These are phyloP conservation scores for Geotrupes spiniger DNA, from an alignment of 2,888 invertebrate genomes.

Conservation along the genomic window DNA sequence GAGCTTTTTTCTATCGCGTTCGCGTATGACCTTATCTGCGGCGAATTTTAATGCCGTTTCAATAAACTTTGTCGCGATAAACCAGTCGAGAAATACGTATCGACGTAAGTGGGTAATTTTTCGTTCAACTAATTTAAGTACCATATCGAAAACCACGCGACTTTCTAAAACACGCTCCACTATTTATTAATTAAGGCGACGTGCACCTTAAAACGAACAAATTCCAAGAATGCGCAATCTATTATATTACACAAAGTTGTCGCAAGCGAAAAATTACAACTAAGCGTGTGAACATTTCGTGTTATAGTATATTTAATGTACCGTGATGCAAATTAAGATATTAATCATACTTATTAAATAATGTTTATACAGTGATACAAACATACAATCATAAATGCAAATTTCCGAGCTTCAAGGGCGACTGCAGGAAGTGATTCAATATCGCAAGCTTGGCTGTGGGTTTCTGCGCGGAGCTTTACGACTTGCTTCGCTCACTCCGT, in stretches of 20 bases:
- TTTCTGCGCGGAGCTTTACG: constrained; percentile 9
- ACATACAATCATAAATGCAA: constrained; percentile 20
- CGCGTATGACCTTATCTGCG: too few species aligned
- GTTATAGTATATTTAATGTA: constrained; percentile 12
- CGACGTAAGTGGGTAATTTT: too few species aligned
- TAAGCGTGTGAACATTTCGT: constrained; percentile 14
- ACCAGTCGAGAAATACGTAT: too few species aligned
- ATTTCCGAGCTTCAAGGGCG: constrained; percentile 18
- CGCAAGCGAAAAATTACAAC: neutral
- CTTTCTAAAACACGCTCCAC: neutral
- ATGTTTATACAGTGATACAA: constrained; percentile 15
- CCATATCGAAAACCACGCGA: too few species aligned
- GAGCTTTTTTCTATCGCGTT: too few species aligned
- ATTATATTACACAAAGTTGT: too few species aligned
- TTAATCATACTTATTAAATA: constrained; percentile 20
- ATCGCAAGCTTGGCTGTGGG: constrained; percentile 15
- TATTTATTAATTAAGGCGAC: constrained; percentile 1
- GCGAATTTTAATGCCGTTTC: too few species aligned
- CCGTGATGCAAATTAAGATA: constrained; percentile 20
- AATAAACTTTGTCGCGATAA: too few species aligned
- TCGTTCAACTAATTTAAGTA: too few species aligned
- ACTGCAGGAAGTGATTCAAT: constrained; percentile 14
- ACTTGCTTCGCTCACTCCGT: too few species aligned
- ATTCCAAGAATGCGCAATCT: neutral
- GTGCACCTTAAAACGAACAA: neutral